Base-by-base conservation (phyloP, 2,888 invertebrate species). In the Netelia fuscicornis region DNA sequence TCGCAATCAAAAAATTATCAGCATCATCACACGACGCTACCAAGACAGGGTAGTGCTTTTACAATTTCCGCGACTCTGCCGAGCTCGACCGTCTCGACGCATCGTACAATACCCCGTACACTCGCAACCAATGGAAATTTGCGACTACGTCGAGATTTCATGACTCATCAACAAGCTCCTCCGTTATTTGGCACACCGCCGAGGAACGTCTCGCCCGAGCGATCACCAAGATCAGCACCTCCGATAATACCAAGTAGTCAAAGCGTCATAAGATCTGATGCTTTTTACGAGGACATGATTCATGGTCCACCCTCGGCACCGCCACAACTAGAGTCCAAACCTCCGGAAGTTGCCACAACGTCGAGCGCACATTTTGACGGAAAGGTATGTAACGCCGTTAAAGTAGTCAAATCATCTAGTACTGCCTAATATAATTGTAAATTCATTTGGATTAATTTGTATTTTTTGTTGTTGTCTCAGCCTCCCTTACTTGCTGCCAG, bases 71-170 rank as follows among this genome's bases (percentile, higher is more conserved):
- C 94, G 62, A 93, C 90, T 81, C 87, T 94, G 88, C 91, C 93
- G 74, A 93, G 90, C 87, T 91, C 92, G 87, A 91, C 88, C 79
- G 92, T 94, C 90, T 94, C 88, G 91, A 94, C 89, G 89, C 96
- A 94, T 94, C 95, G 95, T 58, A 94, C 96, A 42, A 95, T 96
- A 89, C 95, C 96, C 20, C 94, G 95, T 80, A 94, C 93, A 78
- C 86, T 94, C 60, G 94, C 94, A 1, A 92, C 93, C 2, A 91
- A 91, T 54, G 90, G 90, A 3, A 92, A 91, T 83, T 86, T 91
- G 30, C 89, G 92, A 77, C 81, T 93, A 37, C 89, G 92, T 76
- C 89, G 90, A 75, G 94, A 94, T 30, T 91, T 92, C 42, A 87
- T 89, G 64, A 89, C 87, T n/a, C 92, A 93, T 87, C 91, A 90